Base-by-base conservation (phyloP, 2,797 vertebrate genomes). In the Argentina silus region DNA sequence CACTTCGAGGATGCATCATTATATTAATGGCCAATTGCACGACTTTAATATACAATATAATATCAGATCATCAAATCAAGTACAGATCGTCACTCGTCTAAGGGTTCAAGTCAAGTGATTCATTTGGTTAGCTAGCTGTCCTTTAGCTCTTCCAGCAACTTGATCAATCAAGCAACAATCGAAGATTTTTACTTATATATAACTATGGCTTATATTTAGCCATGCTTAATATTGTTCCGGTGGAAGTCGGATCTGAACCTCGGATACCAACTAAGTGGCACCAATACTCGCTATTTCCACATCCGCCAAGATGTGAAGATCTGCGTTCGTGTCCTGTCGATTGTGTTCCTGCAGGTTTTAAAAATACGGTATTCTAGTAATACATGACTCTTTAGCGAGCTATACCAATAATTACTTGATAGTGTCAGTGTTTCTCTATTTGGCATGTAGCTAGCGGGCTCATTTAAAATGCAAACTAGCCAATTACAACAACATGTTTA, bases 221-320 rank as follows among this genome's bases (percentile, higher is more conserved):
- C 27, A 36, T 36, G 27, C 27, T 36, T 36, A 1, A 36, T 36
- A 36, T 36, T 81, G 79, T 81, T 81, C 75, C 79, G 79, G 79
- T 76, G 71, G 78, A 80, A 80, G 69, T 73, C 19, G 66, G 53
- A 66, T 19, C 45, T 57, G 51, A 53, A 53, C 53, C 19, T 17
- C 61, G 27, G 60, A 69, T 66, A 50, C 56, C 59, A 65, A 74
- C 59, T 44, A 36, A 50, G 66, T 53, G 45, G 63, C 47, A 50
- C 48, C 60, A 50, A 60, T 47, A 43, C 66, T 63, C 42, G 55
- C 72, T 51, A 27, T 48, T 56, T 67, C 62, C 56, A 80, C 67
- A 72, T 69, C 61, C 62, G 62, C 72, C 27, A 36, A 36, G 2
- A 36, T 36, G 27, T 1, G 27, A 36, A 36, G 27, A 36, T 36